Conservation (phyloP, 2,888 invertebrate genomes). For the Agrotis clavis region DNA sequence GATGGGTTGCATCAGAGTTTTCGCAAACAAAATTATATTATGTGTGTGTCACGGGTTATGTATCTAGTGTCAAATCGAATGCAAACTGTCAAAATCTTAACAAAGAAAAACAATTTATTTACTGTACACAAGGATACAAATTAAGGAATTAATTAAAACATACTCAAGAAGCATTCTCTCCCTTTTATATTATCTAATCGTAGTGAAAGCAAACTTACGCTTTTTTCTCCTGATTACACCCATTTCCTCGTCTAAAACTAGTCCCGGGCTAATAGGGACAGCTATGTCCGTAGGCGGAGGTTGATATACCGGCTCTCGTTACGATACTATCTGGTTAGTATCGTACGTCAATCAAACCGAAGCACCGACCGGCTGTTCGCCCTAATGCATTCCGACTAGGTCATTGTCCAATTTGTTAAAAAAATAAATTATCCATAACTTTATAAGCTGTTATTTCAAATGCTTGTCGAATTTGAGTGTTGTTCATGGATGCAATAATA, state of each 20-base stretch:
- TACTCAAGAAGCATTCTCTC: conserved; percentile 10
- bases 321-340: conserved; percentile 75
- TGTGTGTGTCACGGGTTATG: conserved; percentile 14
- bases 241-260: conserved; percentile 81
- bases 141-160: conserved; percentile 21
- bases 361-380: conserved; percentile 78
- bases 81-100: not conserved
- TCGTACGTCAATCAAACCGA: conserved; percentile 80
- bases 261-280: conserved; percentile 70
- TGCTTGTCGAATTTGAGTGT: conserved; percentile 36
- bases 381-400: conserved; percentile 84
- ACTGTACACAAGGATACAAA: conserved; percentile 13
- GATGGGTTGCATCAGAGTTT: conserved; percentile 32
- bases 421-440: conserved; percentile 59
- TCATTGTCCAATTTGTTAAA: conserved; percentile 81
- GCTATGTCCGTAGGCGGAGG: conserved; percentile 72
- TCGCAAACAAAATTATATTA: conserved; percentile 27
- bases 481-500: conserved; percentile 44
- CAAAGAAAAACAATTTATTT: not conserved
- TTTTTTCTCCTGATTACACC: conserved; percentile 89
- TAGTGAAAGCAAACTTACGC: conserved; percentile 85
- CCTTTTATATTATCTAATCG: conserved; percentile 51
- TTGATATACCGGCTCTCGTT: conserved; percentile 72
- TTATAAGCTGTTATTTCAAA: conserved; percentile 46
- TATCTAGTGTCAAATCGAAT: conserved; percentile 27